Conservation (phyloP, 2,888 invertebrate genomes). For the Geophilus truncorum region DNA sequence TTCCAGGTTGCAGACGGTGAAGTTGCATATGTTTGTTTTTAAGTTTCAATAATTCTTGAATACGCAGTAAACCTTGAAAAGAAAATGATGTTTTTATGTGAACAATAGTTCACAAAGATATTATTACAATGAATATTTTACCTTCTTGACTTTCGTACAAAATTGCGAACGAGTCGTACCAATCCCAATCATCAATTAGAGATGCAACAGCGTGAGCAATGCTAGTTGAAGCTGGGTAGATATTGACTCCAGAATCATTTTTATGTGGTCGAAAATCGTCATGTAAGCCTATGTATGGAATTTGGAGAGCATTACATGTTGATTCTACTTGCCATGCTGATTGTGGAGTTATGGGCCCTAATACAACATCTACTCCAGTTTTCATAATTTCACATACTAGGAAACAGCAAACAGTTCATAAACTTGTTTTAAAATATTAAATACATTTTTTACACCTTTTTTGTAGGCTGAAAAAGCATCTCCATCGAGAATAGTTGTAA, state of each 20-base stretch:
- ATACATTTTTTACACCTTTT: constrained; percentile 45
- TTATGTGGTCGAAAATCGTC: neutral
- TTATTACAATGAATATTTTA: neutral
- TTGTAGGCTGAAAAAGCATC: constrained; percentile 48
- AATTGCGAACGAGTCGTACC: neutral
- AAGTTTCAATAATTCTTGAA: constrained; percentile 66
- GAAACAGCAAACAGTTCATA: neutral
- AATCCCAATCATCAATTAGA: neutral
- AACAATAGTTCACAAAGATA: too few species aligned
- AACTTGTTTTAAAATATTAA: neutral
- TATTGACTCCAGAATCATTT: constrained; percentile 2
- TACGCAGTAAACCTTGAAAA: constrained; percentile 61
- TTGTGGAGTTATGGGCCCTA: neutral
- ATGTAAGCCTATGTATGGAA: neutral
- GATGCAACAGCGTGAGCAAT: neutral
- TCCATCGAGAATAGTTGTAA: constrained; percentile 40
- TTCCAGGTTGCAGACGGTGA: constrained; percentile 28
- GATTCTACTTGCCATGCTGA: neutral
- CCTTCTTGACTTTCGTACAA: constrained; percentile 13
- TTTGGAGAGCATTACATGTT: neutral
- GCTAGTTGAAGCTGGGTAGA: neutral
- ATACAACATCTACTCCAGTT: neutral
- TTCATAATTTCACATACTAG: neutral
- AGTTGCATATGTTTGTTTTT: neutral
- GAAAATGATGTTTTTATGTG: too few species aligned